Evolutionary conservation across 2,888 invertebrate species (phyloP), one percentile per base, ranked within the genome.

Genomic region (Seira ritae): DNA sequence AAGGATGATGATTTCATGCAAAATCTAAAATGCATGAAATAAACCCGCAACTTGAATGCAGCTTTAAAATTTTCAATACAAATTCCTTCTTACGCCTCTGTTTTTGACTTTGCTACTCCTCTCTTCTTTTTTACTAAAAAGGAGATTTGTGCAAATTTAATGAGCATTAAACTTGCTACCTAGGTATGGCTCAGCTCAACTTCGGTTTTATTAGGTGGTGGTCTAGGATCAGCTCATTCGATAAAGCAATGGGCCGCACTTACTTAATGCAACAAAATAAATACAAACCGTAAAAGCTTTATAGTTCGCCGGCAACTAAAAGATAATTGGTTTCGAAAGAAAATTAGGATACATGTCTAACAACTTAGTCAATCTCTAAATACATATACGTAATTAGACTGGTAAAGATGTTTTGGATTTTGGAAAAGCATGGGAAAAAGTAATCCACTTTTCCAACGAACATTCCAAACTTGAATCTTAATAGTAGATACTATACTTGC

Each of bases 1-100:
- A 55, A 12, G 12, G 55, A 55, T 12, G 55, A 55, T 55, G 55
- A 55, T 12, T 55, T 55, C 3, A 55, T 55, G 55, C 55, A 55
- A 55, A 55, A 55, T 55, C 55, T 55, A 55, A 55, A 55, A 55
- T 55, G 55, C 55, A 55, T 55, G 55, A 55, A 55, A 55, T 55
- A 55, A 55, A 55, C 55, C 55, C n/a, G 55, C 55, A 55, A 55
- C 17, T 55, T 42, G 6, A 42, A 12, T 12, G 12, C 42, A 42
- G 42, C 42, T 12, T 55, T 55, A 55, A 55, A 55, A 55, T n/a
- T 55, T 55, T 15, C 3, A 55, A 8, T 8, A 55, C 3, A 55
- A 55, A 8, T n/a, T 17, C 15, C 55, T 55, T 17, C 55, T 55
- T 55, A 8, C 55, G 55, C 55, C 55, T 17, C 55, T 55, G 55